phyloP scores from a whole-genome alignment of 2,797 vertebrate species.

The Poecilia velifera region DNA sequence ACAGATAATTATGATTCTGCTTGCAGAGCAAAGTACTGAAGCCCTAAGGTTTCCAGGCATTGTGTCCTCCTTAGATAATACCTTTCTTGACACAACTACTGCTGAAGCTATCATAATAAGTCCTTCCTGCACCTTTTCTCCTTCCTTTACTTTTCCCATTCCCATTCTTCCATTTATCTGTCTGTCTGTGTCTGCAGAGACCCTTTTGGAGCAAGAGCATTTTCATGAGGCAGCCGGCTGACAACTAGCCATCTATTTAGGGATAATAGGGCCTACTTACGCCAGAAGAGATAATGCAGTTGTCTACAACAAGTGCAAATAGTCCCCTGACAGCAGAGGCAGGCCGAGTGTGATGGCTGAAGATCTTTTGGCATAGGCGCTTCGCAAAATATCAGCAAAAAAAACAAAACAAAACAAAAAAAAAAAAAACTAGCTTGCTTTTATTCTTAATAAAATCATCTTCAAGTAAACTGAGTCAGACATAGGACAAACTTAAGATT shows the following conservation, averaged over 20 bases:
- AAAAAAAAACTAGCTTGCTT: neutral
- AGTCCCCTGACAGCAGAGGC: conserved; percentile 42
- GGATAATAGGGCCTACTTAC: conserved; percentile 72
- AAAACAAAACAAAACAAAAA: neutral
- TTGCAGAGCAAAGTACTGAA: conserved; percentile 34
- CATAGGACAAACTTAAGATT: neutral
- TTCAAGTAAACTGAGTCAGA: neutral
- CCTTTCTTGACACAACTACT: conserved; percentile 41
- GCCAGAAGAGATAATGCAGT: conserved; percentile 58
- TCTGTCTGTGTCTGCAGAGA: conserved; percentile 44
- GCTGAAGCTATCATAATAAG: conserved; percentile 58
- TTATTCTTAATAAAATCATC: conserved; percentile 7
- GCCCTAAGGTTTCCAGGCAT: conserved; percentile 53
- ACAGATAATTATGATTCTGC: conserved; percentile 58
- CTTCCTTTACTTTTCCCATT: conserved; percentile 25
- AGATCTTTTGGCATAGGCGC: conserved; percentile 31
- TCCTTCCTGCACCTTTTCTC: conserved; percentile 22
- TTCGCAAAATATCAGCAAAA: conserved; percentile 10
- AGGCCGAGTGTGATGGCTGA: conserved; percentile 32
- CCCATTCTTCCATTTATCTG: conserved; percentile 27
- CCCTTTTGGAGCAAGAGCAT: conserved; percentile 50
- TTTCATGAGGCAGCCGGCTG: conserved; percentile 40
- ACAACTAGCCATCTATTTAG: conserved; percentile 61
- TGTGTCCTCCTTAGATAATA: conserved; percentile 54
- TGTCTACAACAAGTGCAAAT: conserved; percentile 45